Base-by-base conservation (phyloP, 2,113 vertebrate genomes). In the Scomber scombrus region DNA sequence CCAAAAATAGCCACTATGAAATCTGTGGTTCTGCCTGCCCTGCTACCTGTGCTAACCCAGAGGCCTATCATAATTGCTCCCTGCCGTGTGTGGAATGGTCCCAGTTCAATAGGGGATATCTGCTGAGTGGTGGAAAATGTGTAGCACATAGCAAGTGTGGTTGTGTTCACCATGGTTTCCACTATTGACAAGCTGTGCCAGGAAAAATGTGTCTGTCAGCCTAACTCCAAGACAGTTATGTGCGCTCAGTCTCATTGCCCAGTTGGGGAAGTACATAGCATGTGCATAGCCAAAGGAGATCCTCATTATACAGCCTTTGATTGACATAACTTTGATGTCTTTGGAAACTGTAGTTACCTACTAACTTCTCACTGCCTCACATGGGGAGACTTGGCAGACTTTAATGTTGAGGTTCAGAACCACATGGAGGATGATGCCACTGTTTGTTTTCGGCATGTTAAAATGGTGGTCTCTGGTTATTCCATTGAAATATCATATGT, bases 221-320 rank as follows among this genome's bases (percentile, higher is more conserved):
- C 84, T 9, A 45, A 58, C 5, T 88, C 85, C 29, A 79, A 66
- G 50, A 78, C 12, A 2, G 68, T 85, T 2, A 29, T 50, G n/a
- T 90, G 91, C 64, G 62, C 54, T 34, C 46, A 0, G 23, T 71
- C 79, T 65, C 63, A 6, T 5, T 88, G 86, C n/a, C 67, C n/a
- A 2, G 6, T 76, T 49, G 74, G 81, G 12, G 47, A 65, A 65
- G 55, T 69, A 40, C 68, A 68, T 3, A 84, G 71, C 3, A 0
- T 86, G 52, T 90, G 89, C 75, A 54, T 80, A 46, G 85, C 82
- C 21, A 73, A 71, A 3, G 93, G 91, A 1, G 73, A 88, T 73
- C 82, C 89, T 29, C 89, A 93, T 62, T 94, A 92, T 68, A 81
- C 75, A 14, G 92, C 92, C 8, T 95, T 95, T 29, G 91, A 95